Conservation (phyloP, 2,113 vertebrate genomes). For the Rhea americana region DNA sequence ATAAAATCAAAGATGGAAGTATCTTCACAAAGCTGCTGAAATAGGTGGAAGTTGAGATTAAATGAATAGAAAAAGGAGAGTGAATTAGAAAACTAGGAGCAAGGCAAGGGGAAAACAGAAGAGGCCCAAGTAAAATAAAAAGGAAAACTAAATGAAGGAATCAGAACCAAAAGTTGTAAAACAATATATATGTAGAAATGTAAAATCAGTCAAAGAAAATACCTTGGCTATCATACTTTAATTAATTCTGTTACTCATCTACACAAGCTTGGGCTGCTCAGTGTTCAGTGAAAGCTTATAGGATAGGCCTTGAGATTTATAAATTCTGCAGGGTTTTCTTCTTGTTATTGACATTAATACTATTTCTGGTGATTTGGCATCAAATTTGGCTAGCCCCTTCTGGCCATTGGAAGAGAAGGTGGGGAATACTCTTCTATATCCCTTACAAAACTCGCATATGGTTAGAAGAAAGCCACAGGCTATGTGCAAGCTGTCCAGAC, state of each 20-base stretch:
- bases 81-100: not conserved
- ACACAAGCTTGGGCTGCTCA: not conserved
- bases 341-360: not conserved
- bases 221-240: not conserved
- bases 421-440: not conserved
- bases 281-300: not conserved
- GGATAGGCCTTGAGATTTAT: not conserved
- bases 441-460: not conserved
- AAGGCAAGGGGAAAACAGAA: not conserved
- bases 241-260: not conserved
- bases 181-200: not conserved
- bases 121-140: not conserved
- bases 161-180: not conserved
- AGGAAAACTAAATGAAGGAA: not conserved
- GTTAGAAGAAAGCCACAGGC: not conserved
- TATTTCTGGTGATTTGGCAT: not conserved
- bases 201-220: not conserved
- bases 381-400: not conserved
- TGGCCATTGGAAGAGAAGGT: not conserved
- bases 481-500: not conserved
- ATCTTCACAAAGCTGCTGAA: not conserved
- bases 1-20: not conserved
- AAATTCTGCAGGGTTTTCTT: not conserved
- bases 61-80: not conserved
- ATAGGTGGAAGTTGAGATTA: not conserved